These are phyloP conservation scores for Potorous gilbertii DNA, from an alignment of 2,797 vertebrate species.

Conservation along the genomic window DNA sequence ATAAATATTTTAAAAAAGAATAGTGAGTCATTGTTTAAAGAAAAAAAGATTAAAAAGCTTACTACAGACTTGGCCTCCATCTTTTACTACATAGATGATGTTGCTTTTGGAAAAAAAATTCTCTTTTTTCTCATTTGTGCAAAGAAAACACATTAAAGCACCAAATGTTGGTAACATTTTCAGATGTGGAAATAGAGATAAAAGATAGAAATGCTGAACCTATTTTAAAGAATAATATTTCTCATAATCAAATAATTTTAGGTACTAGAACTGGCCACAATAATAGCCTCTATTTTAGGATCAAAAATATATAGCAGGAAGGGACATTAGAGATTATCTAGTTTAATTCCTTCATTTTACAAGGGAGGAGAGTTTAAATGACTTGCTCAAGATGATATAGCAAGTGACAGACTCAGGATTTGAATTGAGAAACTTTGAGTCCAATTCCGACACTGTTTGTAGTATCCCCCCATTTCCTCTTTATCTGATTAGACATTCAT, in stretches of 20 bases:
- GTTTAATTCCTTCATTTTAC: not conserved
- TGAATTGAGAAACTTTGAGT: not conserved
- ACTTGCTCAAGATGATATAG: not conserved
- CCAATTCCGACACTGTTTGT: not conserved
- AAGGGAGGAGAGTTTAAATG: not conserved
- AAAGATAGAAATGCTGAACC: not conserved
- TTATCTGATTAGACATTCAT: not conserved
- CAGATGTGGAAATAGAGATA: not conserved
- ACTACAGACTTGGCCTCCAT: not conserved
- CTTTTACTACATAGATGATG: not conserved
- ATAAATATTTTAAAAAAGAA: too few relatives aligned
- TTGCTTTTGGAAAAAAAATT: not conserved
- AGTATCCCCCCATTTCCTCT: not conserved
- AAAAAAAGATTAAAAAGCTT: not conserved
- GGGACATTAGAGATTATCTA: not conserved
- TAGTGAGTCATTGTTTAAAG: not conserved
- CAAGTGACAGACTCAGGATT: not conserved
- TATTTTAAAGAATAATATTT: not conserved
- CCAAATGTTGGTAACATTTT: not conserved
- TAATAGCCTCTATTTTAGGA: not conserved
- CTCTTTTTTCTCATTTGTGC: not conserved
- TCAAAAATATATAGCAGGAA: not conserved
- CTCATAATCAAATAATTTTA: not conserved
- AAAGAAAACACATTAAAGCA: not conserved
- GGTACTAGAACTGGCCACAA: not conserved